phyloP scores from a whole-genome alignment of 2,888 invertebrate species.

The Ophion ventricosus region DNA sequence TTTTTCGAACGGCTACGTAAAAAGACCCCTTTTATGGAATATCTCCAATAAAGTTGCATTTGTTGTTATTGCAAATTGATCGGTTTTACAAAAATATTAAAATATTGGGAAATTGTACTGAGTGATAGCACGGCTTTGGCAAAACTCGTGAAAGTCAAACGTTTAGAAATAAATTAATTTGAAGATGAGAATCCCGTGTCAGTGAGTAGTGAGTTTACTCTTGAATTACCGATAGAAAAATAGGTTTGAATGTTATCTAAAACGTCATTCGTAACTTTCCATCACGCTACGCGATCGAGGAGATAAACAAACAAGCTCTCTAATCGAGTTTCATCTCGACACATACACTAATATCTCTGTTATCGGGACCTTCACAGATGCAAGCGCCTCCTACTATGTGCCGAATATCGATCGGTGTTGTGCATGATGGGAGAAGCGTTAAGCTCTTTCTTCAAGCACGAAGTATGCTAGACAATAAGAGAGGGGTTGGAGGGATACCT shows the following conservation, averaged over 20 bases:
- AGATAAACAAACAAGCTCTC: not conserved
- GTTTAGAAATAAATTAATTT: not conserved
- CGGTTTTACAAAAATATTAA: not conserved
- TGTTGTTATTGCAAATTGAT: not conserved
- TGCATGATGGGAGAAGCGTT: no score
- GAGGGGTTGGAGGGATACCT: no score
- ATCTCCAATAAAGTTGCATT: not conserved
- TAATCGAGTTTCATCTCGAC: not conserved
- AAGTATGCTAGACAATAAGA: no score
- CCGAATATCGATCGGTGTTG: no score
- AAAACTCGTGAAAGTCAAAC: not conserved
- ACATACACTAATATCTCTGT: no score
- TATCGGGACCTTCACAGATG: no score
- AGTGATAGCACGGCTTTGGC: not conserved
- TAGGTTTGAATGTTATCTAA: not conserved
- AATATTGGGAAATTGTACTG: not conserved
- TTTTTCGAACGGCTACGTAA: not conserved
- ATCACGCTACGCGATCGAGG: conserved; percentile 5
- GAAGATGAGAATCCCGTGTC: not conserved
- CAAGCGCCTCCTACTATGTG: no score
- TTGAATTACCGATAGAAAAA: not conserved
- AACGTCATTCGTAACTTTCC: conserved; percentile 3
- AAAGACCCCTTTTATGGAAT: not conserved
- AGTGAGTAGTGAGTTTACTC: not conserved
- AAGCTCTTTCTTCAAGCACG: no score